phyloP scores from a whole-genome alignment of 2,888 invertebrate genomes.

The Sarcophaga caerulescens region DNA sequence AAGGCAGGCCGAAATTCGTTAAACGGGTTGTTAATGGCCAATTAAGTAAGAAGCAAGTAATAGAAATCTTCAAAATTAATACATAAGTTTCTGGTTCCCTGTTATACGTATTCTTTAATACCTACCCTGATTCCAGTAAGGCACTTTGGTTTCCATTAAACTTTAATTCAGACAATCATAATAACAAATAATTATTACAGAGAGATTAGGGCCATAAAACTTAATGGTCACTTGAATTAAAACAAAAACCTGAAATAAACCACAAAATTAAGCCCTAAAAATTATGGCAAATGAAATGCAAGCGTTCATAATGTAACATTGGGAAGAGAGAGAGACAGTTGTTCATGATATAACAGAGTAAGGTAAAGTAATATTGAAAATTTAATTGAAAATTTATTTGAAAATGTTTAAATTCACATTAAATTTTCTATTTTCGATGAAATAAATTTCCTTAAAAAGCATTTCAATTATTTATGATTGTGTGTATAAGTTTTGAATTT shows the following conservation, averaged over 20 bases:
- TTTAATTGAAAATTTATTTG: not conserved
- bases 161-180: not conserved
- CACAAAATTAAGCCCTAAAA: not conserved
- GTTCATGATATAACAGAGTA: too few relatives aligned
- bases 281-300: not conserved
- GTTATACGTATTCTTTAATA: too few relatives aligned
- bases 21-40: too few relatives aligned
- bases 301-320: not conserved
- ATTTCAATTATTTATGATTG: not conserved
- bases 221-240: slow-evolving; percentile 25
- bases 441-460: not conserved
- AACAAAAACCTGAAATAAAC: not conserved
- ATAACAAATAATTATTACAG: slow-evolving; percentile 3
- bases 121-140: too few relatives aligned
- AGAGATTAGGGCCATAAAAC: slow-evolving; percentile 22
- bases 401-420: not conserved
- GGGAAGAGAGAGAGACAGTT: too few relatives aligned
- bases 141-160: not conserved
- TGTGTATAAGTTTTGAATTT: too few relatives aligned
- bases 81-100: too few relatives aligned
- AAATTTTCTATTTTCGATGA: too few relatives aligned
- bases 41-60: too few relatives aligned
- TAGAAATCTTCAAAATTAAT: too few relatives aligned
- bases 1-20: too few relatives aligned
- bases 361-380: not conserved